A percentile compares a stretch with the other conserved stretches of the same genome.
Evolutionary conservation across 2,797 vertebrate genomes (phyloP).

Genomic region (Gymnothorax javanicus): DNA sequence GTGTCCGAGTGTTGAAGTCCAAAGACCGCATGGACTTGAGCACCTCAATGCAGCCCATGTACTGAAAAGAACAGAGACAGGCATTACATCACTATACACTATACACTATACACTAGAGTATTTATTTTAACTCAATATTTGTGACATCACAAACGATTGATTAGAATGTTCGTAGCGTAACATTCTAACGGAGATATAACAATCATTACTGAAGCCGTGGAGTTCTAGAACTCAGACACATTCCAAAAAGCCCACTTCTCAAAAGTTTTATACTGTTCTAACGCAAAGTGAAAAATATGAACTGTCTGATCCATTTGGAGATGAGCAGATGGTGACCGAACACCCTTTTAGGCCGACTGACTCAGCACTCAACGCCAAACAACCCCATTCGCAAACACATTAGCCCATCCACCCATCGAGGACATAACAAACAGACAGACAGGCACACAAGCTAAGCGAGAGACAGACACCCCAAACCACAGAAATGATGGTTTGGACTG

Average conservation of each 20-base stretch:
- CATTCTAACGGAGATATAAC: no score
- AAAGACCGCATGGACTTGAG: conserved; percentile 94
- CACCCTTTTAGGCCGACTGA: not conserved
- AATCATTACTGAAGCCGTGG: no score
- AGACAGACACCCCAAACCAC: not conserved
- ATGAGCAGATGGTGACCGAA: not conserved
- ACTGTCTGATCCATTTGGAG: not conserved
- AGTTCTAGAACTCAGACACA: no score
- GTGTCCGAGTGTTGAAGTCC: conserved; percentile 93
- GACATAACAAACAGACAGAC: not conserved
- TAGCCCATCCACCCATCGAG: not conserved
- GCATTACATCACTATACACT: not conserved
- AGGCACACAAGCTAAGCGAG: not conserved
- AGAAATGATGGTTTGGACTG: not conserved
- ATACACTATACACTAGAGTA: no score
- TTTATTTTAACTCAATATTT: not conserved
- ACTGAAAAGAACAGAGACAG: conserved; percentile 69
- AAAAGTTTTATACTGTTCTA: no score
- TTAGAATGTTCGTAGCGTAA: no score
- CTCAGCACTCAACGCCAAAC: not conserved
- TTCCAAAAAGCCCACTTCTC: no score
- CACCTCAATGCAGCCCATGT: conserved; percentile 98
- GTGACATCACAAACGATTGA: no score
- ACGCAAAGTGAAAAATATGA: not conserved
- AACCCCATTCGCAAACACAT: not conserved